These are phyloP conservation scores for Taphrorychus bicolor DNA, from an alignment of 2,888 invertebrate genomes.

Conservation along the genomic window DNA sequence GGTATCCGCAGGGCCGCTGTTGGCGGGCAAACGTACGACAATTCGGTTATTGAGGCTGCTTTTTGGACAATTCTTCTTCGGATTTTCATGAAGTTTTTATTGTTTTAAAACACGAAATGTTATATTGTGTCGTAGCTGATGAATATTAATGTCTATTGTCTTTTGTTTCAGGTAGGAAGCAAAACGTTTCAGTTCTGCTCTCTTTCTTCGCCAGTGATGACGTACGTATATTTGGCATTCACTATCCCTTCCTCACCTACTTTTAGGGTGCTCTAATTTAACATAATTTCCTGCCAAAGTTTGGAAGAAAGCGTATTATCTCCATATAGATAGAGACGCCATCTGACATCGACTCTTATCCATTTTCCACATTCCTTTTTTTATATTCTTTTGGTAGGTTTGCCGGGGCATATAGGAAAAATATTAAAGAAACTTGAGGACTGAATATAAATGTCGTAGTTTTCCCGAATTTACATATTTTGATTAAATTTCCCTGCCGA, in stretches of 20 bases:
- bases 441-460: conserved; percentile 36
- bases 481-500: conserved; percentile 30
- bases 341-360: conserved; percentile 10
- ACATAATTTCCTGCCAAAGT: too few relatives aligned
- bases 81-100: neutral
- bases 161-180: neutral
- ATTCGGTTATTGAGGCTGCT: neutral
- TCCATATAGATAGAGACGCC: neutral
- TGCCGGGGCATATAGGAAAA: conserved; percentile 29
- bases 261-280: too few relatives aligned
- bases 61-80: neutral
- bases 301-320: neutral
- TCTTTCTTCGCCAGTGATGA: too few relatives aligned
- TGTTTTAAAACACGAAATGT: neutral
- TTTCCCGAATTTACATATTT: conserved; percentile 32
- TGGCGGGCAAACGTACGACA: too few relatives aligned
- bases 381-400: conserved; percentile 30
- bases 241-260: too few relatives aligned
- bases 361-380: conserved; percentile 21
- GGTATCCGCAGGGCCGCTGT: too few relatives aligned
- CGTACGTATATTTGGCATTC: too few relatives aligned
- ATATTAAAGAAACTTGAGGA: conserved; percentile 36
- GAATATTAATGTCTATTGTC: neutral
- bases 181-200: neutral
- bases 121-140: neutral